These are phyloP conservation scores for Nysson spinosus DNA, from an alignment of 2,888 invertebrate genomes.

Conservation along the genomic window DNA sequence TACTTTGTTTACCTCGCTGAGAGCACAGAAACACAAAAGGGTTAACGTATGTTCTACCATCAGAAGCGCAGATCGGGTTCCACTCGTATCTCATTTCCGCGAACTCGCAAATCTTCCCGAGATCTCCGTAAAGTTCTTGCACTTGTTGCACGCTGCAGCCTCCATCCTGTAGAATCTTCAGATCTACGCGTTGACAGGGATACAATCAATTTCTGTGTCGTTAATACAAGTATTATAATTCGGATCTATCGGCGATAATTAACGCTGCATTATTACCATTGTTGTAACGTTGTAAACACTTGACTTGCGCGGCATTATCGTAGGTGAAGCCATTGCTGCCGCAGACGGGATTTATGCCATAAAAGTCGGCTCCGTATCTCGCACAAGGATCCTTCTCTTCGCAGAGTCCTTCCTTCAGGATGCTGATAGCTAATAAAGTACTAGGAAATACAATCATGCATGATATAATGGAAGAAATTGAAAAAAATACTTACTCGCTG, in stretches of 20 bases:
- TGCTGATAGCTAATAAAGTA: conserved; percentile 10
- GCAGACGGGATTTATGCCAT: conserved; percentile 59
- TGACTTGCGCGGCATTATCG: conserved; percentile 60
- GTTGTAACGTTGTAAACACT: conserved; percentile 58
- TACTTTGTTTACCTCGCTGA: too few species aligned
- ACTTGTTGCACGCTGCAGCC: conserved; percentile 63
- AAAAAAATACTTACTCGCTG: conserved; percentile 24
- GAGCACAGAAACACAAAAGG: conserved; percentile 66
- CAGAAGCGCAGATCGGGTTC: conserved; percentile 65
- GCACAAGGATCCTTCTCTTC: conserved; percentile 30
- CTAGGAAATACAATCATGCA: too few species aligned
- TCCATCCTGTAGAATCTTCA: conserved; percentile 62
- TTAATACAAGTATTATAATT: too few species aligned
- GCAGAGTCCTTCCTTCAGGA: conserved; percentile 5
- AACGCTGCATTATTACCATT: conserved; percentile 28
- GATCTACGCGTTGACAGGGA: conserved; percentile 39
- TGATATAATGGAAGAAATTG: too few species aligned
- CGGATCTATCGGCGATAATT: too few species aligned
- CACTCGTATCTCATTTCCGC: conserved; percentile 62
- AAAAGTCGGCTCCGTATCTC: conserved; percentile 27
- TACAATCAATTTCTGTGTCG: too few species aligned
- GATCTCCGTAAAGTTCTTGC: conserved; percentile 37
- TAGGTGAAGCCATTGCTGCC: conserved; percentile 67
- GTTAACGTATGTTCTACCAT: conserved; percentile 64
- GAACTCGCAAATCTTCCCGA: conserved; percentile 54